Base-by-base conservation (phyloP, 1,140 invertebrate genomes). In the Euschistus heros region DNA sequence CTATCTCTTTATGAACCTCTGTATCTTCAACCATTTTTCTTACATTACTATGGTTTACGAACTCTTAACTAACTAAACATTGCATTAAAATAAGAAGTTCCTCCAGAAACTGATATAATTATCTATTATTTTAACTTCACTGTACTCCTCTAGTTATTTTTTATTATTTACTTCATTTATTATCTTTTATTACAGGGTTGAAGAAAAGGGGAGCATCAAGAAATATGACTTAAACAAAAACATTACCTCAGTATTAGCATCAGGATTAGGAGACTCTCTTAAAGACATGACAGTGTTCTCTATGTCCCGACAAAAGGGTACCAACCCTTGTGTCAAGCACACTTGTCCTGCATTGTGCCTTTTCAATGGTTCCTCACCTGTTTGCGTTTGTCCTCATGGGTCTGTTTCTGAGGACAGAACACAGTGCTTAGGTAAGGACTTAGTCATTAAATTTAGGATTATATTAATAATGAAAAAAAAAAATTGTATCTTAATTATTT, bases 341-440 rank as follows among this genome's bases (percentile, higher is more conserved):
- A 86, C 83, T 3, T 94, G 92, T 77, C 77, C 78, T 63, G 85
- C 89, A 68, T 76, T 94, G 22, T 94, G 92, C 74, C 78, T 94
- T 14, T 92, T 80, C 74, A 83, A 85, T 71, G 89, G 89, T 5
- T 78, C 76, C 18, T 75, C 78, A 52, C 78, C 82, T 33, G 77
- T 82, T 26, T 91, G 89, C 75, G 83, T 81, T 30, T 91, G 89
- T 73, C 82, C 87, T 33, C 86, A 90, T 76, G 88, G 87, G 22
- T 80, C 81, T 62, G 75, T 89, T 10, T 77, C 81, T 2, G 54
- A 75, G 1, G 81, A 91, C 76, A 81, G 80, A 0, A 76, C 79
- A 66, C 75, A 75, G 55, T 91, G 88, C 73, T 76, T 80, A 75
- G 77, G 82, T 83, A 71, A 71, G 71, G 26, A 73, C 26, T 63